Conservation (phyloP, 2,797 vertebrate species). For the Sebastes steindachneri region DNA sequence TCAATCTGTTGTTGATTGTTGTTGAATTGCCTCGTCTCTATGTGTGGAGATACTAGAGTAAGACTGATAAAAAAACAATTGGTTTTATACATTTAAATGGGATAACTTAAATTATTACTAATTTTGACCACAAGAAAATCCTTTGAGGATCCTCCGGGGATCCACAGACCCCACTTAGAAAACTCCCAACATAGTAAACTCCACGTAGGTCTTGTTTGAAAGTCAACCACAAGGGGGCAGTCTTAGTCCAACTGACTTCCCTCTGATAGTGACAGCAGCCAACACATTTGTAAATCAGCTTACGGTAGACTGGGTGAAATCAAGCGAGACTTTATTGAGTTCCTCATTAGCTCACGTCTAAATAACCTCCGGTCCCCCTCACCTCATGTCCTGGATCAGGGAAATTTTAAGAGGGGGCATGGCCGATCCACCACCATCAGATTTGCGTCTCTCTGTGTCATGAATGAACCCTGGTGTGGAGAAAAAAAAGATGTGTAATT, state of each 20-base stretch:
- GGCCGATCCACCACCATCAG: constrained; percentile 89
- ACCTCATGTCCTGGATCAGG: constrained; percentile 98
- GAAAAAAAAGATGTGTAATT: background rate
- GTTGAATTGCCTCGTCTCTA: background rate
- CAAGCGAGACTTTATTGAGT: background rate
- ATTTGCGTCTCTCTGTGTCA: constrained; percentile 94
- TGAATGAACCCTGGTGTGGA: constrained; percentile 88
- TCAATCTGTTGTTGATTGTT: background rate
- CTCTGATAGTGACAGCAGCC: background rate
- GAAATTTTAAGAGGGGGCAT: constrained; percentile 95
- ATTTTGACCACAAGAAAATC: background rate
- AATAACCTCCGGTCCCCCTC: constrained; percentile 22
- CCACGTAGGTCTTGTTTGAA: background rate
- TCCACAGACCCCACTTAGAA: background rate
- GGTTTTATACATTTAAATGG: background rate
- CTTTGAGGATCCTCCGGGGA: background rate
- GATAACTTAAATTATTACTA: background rate
- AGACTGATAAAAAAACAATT: background rate
- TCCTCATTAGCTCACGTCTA: background rate
- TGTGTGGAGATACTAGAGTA: background rate
- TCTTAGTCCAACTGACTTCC: background rate
- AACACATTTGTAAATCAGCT: background rate
- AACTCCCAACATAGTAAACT: background rate
- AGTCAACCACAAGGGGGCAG: constrained; percentile 62
- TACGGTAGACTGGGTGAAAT: background rate